Evolutionary conservation across 2,888 invertebrate species (phyloP), one percentile per base, ranked within the genome.

Genomic region (Boloria euphrosyne): DNA sequence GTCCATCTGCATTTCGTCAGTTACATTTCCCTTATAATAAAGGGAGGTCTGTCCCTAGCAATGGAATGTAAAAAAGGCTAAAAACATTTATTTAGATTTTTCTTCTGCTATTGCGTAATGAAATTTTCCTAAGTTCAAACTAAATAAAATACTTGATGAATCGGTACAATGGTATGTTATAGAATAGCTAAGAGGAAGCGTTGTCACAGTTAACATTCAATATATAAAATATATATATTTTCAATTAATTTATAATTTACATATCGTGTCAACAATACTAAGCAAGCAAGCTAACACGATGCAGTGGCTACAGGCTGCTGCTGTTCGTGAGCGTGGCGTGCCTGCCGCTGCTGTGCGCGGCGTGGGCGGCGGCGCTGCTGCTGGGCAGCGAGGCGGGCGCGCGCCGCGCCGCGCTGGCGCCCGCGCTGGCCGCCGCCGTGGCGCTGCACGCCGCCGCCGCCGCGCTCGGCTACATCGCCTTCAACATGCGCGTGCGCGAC

Each of bases 241-340:
- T n/a, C n/a, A n/a, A n/a, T n/a, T n/a, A n/a, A n/a, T n/a, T n/a
- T n/a, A n/a, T n/a, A n/a, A n/a, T n/a, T n/a, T n/a, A n/a, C n/a
- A n/a, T n/a, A n/a, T n/a, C n/a, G n/a, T n/a, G n/a, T n/a, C n/a
- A n/a, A n/a, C n/a, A n/a, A n/a, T n/a, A n/a, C n/a, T n/a, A n/a
- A n/a, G n/a, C n/a, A 22, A 17, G 5, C 51, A 14, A 61, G 44
- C 44, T 62, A 14, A 62, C 22, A 27, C 53, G 14, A 46, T 27
- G 47, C 58, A 50, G 49, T 13, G 31, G 43, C 55, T 49, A 16
- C 80, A 96, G 97, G 76, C 96, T 97, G 60, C 89, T 98, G 2
- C 92, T 98, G 17, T 97, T 97, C 94, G 94, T 98, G 49, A 97
- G 97, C 59, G 96, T 98, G 4, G 94, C 97, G 10, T 96, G 98